Base-by-base conservation (phyloP, 2,797 vertebrate genomes). In the Chrosomus eos region DNA sequence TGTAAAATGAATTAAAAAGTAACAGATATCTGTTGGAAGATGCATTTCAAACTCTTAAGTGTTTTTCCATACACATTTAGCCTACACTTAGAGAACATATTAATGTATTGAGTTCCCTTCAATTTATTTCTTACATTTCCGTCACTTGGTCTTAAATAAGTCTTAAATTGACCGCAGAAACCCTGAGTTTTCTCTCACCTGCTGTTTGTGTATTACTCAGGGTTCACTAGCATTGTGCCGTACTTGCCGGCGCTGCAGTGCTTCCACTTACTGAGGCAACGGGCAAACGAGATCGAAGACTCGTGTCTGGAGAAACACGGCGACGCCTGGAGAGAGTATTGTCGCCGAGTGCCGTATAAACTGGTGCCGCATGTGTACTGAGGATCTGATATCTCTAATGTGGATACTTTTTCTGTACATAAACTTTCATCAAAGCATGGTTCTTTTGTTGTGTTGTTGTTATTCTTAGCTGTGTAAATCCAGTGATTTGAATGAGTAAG, bases 361-460 rank as follows among this genome's bases (percentile, higher is more conserved):
- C 45, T 91, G 8, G 33, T 92, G n/a, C 91, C 91, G 0, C 36
- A 87, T 14, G 28, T 91, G 13, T 91, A 92, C 87, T 92, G 67
- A 90, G 11, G 1, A 5, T 19, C 33, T 48, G n/a, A 11, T n/a
- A 10, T 7, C 48, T 51, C 18, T 23, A 14, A 19, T 26, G 4
- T 14, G 19, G 55, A 58, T 2, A 5, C 10, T 3, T 21, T 7
- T 26, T 4, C 21, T n/a, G 21, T 2, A 55, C 48, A 81, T 38
- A 10, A 28, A 40, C 33, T 0, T 11, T 7, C 11, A n/a, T 68
- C 8, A 33, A 5, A 68, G 43, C 19, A 19, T 7, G n/a, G n/a
- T 0, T 73, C 26, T 11, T 73, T 28, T 31, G 43, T 31, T 31
- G 66, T 10, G 62, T 66, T 66, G 62, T 66, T 66, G 13, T 68